These are phyloP conservation scores for Parnassius orleans DNA, from an alignment of 2,888 invertebrate species.

Conservation along the genomic window DNA sequence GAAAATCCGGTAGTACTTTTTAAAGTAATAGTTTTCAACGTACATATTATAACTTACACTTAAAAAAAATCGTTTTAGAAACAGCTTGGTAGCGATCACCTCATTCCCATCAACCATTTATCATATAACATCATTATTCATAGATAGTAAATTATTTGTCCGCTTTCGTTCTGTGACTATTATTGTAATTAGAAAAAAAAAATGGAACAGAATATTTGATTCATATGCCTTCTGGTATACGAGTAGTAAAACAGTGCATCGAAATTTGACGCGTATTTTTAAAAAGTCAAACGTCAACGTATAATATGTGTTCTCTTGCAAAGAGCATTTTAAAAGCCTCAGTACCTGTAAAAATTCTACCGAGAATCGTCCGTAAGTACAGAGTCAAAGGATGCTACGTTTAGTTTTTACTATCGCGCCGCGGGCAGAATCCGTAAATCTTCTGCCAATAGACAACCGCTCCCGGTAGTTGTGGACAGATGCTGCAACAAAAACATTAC, in stretches of 20 bases:
- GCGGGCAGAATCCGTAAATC: conserved; percentile 29
- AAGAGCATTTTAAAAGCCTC: conserved; percentile 5
- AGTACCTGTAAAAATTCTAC: not conserved
- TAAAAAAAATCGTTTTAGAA: too few species aligned
- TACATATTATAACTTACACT: too few species aligned
- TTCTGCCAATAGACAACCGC: conserved; percentile 28
- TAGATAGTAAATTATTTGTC: too few species aligned
- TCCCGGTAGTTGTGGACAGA: conserved; percentile 25
- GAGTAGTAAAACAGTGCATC: not conserved
- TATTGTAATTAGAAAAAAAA: too few species aligned
- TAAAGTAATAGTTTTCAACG: too few species aligned
- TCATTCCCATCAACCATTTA: too few species aligned
- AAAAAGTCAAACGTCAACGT: not conserved
- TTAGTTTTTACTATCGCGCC: conserved; percentile 26
- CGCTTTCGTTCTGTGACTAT: too few species aligned
- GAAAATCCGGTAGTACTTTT: too few species aligned
- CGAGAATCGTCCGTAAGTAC: conserved; percentile 10
- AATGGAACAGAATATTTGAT: too few species aligned
- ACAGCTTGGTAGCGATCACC: too few species aligned
- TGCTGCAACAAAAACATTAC: conserved; percentile 25
- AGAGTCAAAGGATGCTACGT: conserved; percentile 16
- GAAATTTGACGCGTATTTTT: not conserved
- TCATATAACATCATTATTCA: too few species aligned
- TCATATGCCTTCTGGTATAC: too few species aligned
- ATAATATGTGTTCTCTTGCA: conserved; percentile 4